These are phyloP conservation scores for Planiliza haematocheilus DNA, from an alignment of 2,113 vertebrate species.

Conservation along the genomic window DNA sequence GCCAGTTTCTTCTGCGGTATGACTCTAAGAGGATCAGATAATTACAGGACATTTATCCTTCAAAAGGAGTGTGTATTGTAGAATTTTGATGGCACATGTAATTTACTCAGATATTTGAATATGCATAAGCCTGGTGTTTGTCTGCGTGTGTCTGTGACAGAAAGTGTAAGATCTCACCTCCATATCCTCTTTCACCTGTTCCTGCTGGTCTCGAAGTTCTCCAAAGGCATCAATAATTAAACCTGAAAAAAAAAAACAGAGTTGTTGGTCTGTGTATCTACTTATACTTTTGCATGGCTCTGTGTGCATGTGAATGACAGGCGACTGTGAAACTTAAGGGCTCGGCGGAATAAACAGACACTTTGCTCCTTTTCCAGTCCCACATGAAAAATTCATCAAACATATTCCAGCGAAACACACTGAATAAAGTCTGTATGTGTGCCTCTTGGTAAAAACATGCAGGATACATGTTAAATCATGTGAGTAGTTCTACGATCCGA, in stretches of 20 bases:
- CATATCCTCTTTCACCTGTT: constrained; percentile 82
- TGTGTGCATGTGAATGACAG: background rate
- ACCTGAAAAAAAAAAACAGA: constrained; percentile 47
- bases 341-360: constrained; percentile 7
- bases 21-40: background rate
- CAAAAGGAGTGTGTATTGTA: background rate
- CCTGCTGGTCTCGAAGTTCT: constrained; percentile 80
- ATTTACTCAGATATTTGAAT: background rate
- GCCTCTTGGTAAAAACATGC: background rate
- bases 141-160: background rate
- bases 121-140: background rate
- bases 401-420: background rate
- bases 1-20: background rate
- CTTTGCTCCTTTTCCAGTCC: background rate
- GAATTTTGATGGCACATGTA: background rate
- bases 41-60: constrained; percentile 3
- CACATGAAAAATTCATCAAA: constrained; percentile 35
- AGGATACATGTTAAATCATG: background rate
- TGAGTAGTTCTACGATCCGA: background rate
- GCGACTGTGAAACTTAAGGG: background rate
- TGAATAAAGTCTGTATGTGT: background rate
- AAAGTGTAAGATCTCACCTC: constrained; percentile 58
- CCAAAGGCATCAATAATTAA: constrained; percentile 82
- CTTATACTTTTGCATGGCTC: background rate
- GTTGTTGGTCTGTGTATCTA: background rate